Percentiles rank a stretch among this genome's conserved stretches.
phyloP scores from a whole-genome alignment of 2,888 invertebrate species.

The Orchestes rusci region DNA sequence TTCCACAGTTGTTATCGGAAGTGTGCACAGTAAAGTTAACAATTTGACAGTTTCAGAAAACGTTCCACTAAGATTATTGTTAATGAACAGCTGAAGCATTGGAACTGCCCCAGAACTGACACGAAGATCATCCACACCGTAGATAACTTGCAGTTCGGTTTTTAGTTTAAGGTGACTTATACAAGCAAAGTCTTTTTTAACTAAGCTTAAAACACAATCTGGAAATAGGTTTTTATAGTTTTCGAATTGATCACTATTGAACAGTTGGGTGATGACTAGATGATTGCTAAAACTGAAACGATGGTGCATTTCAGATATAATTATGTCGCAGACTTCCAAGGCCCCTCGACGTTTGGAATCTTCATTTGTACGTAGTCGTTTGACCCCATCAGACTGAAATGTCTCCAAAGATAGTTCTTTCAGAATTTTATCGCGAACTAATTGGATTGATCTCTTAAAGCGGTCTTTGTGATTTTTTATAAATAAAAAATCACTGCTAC shows the following conservation, averaged over 20 bases:
- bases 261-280: slow-evolving; percentile 10
- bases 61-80: slow-evolving; percentile 10
- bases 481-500: neutral
- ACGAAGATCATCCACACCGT: slow-evolving; percentile 13
- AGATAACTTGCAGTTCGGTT: slow-evolving; percentile 18
- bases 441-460: neutral
- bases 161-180: slow-evolving; percentile 12
- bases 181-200: slow-evolving; percentile 11
- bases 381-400: neutral
- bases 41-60: slow-evolving; percentile 14
- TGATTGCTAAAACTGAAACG: slow-evolving; percentile 12
- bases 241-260: slow-evolving; percentile 2
- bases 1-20: slow-evolving; percentile 15
- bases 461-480: neutral
- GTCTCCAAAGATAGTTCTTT: neutral
- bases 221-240: slow-evolving; percentile 15
- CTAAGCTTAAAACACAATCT: slow-evolving; percentile 7
- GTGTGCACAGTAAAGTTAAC: slow-evolving; percentile 13
- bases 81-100: slow-evolving; percentile 9
- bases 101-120: slow-evolving; percentile 14
- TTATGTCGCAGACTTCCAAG: neutral
- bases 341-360: neutral
- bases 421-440: neutral
- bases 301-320: slow-evolving; percentile 3
- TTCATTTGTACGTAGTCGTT: neutral